Base-by-base conservation (phyloP, 2,888 invertebrate species). In the Steinernema hermaphroditum region DNA sequence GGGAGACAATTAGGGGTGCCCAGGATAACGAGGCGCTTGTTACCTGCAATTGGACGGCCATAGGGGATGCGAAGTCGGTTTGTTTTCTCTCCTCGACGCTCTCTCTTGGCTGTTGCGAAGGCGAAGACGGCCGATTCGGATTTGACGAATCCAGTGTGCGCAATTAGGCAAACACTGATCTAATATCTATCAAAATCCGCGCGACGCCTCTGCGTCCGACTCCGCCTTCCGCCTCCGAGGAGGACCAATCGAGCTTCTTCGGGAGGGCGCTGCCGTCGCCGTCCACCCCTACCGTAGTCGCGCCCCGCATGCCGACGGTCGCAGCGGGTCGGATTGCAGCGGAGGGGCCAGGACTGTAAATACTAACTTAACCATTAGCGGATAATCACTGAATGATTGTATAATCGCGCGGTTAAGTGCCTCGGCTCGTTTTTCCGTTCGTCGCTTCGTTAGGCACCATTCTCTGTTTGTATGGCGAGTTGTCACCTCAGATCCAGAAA, bases 91-190 rank as follows among this genome's bases (percentile, higher is more conserved):
- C 54, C 54, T 22, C 27, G 27, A 4, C 27, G 54, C n/a, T 2
- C 6, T 54, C 27, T 27, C 2, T 6, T 54, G 54, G 24, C 16
- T 54, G 54, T 54, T 54, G 54, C 54, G 27, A 54, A 54, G 54
- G 54, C 54, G 54, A 54, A 54, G 54, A 54, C 54, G 54, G 27
- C 6, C 54, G 54, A 54, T 54, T 54, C 54, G 54, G 54, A 54
- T 54, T 54, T 54, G 54, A 54, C 54, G 54, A 54, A 54, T 54
- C 54, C 54, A 54, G 54, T 54, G 54, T 54, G 54, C 54, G 54
- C 54, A 54, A 54, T 54, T 54, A 54, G 54, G 24, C 54, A 54
- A 54, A 54, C 54, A 54, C 54, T 54, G 54, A 54, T 54, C 54
- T 54, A 54, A 54, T 54, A 54, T 54, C 54, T 54, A 54, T 54